Percentiles rank a stretch among this genome's conserved stretches.
These are phyloP conservation scores for Chiloscyllium plagiosum DNA, from an alignment of 2,113 vertebrate genomes.

Conservation along the genomic window DNA sequence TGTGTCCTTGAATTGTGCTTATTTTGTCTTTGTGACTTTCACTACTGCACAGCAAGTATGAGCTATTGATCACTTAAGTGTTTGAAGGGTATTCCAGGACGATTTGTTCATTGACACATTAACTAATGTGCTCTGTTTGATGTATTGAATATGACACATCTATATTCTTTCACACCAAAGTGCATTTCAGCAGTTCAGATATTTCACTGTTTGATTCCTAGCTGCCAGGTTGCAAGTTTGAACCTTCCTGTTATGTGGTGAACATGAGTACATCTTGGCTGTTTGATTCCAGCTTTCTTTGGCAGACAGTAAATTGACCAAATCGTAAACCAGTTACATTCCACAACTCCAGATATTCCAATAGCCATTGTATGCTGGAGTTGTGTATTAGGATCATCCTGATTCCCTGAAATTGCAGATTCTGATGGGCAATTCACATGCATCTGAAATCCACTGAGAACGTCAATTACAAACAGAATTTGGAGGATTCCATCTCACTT, in stretches of 20 bases:
- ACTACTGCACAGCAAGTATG: not conserved
- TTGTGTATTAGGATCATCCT: no score
- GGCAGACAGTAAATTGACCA: not conserved
- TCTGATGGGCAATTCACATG: no score
- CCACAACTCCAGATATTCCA: no score
- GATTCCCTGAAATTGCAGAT: no score
- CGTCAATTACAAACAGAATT: no score
- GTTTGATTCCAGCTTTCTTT: not conserved
- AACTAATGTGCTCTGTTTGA: constrained; percentile 9
- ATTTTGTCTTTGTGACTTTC: not conserved
- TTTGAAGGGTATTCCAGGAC: constrained; percentile 11
- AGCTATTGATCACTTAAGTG: not conserved
- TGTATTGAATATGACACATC: constrained; percentile 29
- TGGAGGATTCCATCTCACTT: no score
- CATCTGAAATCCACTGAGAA: no score
- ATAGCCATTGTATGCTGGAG: no score
- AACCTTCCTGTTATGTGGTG: not conserved
- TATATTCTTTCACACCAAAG: not conserved
- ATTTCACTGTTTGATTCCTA: not conserved
- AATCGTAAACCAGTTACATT: no score
- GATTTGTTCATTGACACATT: constrained; percentile 21
- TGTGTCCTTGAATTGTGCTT: not conserved
- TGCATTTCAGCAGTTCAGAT: not conserved
- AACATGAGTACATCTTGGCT: not conserved
- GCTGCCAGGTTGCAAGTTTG: not conserved